Evolutionary conservation across 2,888 invertebrate genomes (phyloP).

Genomic region (Aricia artaxerxes): DNA sequence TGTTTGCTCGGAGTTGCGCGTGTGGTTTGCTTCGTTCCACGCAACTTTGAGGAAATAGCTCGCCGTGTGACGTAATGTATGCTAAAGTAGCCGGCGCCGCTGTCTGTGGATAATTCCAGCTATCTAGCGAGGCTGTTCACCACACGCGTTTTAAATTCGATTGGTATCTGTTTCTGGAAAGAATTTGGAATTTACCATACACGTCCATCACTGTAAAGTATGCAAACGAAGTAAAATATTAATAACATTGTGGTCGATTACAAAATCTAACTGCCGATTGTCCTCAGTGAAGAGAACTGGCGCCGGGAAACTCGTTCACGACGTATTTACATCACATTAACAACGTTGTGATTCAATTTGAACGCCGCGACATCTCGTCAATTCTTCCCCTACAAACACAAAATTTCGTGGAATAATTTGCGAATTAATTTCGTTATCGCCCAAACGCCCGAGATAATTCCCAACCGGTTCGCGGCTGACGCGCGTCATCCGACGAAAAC

Average conservation of each 20-base stretch:
- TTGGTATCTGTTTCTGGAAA: not conserved
- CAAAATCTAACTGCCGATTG: not conserved
- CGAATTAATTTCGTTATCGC: constrained; percentile 25
- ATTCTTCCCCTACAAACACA: not conserved
- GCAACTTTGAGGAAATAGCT: constrained; percentile 18
- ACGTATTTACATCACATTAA: not conserved
- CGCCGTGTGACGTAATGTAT: not conserved
- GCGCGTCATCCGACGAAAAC: constrained; percentile 39
- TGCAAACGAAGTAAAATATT: not conserved
- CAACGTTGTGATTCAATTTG: not conserved
- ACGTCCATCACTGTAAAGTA: not conserved
- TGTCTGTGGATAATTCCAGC: not conserved
- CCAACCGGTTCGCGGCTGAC: constrained; percentile 34
- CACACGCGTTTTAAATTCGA: not conserved
- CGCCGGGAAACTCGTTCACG: not conserved
- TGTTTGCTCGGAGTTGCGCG: constrained; percentile 43
- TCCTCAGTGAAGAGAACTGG: not conserved
- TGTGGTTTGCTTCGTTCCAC: constrained; percentile 41
- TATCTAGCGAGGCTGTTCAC: not conserved
- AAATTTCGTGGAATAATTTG: constrained; percentile 20
- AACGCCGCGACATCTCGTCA: not conserved
- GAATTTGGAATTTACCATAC: not conserved
- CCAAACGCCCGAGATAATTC: constrained; percentile 15
- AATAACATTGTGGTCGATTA: not conserved
- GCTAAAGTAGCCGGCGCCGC: not conserved